Evolutionary conservation across 1,140 invertebrate species (phyloP).

Genomic region (Berghia stephanieae): DNA sequence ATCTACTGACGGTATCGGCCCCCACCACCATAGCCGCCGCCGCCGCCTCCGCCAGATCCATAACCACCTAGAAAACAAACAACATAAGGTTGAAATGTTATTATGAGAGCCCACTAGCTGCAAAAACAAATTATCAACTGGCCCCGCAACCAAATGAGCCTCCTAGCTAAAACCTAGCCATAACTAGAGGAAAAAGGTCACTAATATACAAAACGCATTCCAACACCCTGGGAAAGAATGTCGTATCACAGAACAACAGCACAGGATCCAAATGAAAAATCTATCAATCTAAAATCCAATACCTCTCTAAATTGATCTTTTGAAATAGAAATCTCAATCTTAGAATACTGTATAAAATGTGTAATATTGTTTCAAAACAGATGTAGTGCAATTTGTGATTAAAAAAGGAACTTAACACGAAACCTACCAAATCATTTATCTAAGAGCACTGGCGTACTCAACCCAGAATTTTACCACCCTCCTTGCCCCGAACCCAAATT

Average conservation of each 20-base stretch:
- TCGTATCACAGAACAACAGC: no score
- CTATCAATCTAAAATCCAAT: no score
- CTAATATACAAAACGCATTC: neutral
- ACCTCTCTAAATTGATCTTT: no score
- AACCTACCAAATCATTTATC: no score
- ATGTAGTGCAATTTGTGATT: no score
- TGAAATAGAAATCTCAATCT: no score
- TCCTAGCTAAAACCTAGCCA: neutral
- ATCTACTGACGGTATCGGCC: slow-evolving; percentile 27
- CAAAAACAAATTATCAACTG: neutral
- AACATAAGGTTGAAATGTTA: neutral
- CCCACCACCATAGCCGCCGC: slow-evolving; percentile 6
- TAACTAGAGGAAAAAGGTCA: neutral
- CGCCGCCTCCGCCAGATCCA: slow-evolving; percentile 4
- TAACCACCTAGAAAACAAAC: slow-evolving; percentile 26
- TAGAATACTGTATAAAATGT: no score
- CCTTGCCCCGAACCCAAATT: neutral
- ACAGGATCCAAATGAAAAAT: no score
- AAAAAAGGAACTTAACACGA: no score
- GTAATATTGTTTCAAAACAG: no score
- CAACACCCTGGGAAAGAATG: no score
- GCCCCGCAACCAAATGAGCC: neutral
- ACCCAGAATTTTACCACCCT: neutral
- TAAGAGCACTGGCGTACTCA: neutral
- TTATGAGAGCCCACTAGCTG: neutral